A percentile compares a stretch with the other conserved stretches of the same genome.
Conservation (phyloP, 2,113 vertebrate genomes). For the Clinocottus analis region DNA sequence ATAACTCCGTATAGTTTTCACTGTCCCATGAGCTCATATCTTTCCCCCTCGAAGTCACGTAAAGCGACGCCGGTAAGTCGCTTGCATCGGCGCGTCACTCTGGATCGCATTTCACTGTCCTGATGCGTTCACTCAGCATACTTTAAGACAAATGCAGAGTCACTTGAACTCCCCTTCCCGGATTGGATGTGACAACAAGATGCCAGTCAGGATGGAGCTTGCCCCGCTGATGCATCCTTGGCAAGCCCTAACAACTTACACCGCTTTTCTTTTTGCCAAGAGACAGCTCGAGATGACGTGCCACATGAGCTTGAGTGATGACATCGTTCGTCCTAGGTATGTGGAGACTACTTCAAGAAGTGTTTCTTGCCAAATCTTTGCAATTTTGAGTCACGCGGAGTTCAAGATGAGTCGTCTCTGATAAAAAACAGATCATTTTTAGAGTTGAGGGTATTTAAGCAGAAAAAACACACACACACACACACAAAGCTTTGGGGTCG, state of each 20-base stretch:
- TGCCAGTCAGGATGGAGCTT: constrained; percentile 57
- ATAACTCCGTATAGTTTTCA: constrained; percentile 29
- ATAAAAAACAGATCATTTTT: background rate
- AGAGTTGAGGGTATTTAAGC: constrained; percentile 12
- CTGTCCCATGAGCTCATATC: constrained; percentile 37
- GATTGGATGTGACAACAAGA: constrained; percentile 40
- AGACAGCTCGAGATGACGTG: background rate
- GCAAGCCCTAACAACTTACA: constrained; percentile 17
- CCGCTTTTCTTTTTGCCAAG: background rate
- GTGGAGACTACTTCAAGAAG: background rate
- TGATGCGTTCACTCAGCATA: background rate
- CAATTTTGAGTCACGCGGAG: background rate
- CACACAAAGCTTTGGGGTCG: background rate
- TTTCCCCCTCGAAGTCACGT: constrained; percentile 16
- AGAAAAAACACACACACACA: no score
- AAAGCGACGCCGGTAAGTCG: constrained; percentile 1
- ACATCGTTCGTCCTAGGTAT: background rate
- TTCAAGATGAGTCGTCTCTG: background rate
- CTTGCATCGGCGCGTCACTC: background rate
- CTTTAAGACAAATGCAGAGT: constrained; percentile 63
- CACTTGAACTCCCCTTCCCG: constrained; percentile 29
- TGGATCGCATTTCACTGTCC: background rate
- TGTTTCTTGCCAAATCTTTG: background rate
- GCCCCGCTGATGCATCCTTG: constrained; percentile 19
- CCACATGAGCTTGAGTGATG: constrained; percentile 4